phyloP scores from a whole-genome alignment of 2,888 invertebrate species.

The Chrysodeixis includens region DNA sequence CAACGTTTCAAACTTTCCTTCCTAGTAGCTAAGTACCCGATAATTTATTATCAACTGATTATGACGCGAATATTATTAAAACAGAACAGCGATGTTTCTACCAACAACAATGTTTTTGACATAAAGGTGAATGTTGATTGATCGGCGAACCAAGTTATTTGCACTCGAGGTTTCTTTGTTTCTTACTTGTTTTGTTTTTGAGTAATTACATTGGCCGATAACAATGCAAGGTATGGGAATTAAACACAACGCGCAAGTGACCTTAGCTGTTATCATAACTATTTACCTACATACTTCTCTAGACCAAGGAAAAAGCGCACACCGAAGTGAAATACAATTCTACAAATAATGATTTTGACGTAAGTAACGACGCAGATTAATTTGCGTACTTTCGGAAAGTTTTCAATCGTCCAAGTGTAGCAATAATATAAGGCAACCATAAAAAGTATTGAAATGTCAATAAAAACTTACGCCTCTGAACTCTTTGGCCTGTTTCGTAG shows the following conservation, averaged over 20 bases:
- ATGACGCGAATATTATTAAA: conserved; percentile 27
- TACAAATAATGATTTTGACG: not conserved
- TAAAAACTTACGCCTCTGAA: conserved; percentile 87
- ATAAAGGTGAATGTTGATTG: conserved; percentile 43
- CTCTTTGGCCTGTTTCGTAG: conserved; percentile 90
- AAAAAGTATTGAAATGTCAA: not conserved
- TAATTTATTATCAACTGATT: conserved; percentile 33
- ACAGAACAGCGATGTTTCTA: conserved; percentile 16
- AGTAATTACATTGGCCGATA: conserved; percentile 11
- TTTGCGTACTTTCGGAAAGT: conserved; percentile 1
- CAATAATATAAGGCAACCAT: not conserved
- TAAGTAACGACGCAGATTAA: not conserved
- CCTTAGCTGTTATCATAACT: conserved; percentile 1
- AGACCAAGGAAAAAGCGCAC: not conserved
- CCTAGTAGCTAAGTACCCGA: conserved; percentile 5
- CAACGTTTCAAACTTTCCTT: not conserved
- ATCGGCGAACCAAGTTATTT: conserved; percentile 21
- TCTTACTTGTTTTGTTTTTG: conserved; percentile 13
- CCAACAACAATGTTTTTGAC: conserved; percentile 26
- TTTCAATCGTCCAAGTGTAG: not conserved
- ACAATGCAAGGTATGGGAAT: conserved; percentile 1
- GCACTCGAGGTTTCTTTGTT: conserved; percentile 14
- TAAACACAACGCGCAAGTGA: not conserved
- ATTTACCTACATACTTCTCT: not conserved
- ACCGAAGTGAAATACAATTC: not conserved